These are phyloP conservation scores for Pterocles orientalis DNA, from an alignment of 2,113 vertebrate species.

Conservation along the genomic window DNA sequence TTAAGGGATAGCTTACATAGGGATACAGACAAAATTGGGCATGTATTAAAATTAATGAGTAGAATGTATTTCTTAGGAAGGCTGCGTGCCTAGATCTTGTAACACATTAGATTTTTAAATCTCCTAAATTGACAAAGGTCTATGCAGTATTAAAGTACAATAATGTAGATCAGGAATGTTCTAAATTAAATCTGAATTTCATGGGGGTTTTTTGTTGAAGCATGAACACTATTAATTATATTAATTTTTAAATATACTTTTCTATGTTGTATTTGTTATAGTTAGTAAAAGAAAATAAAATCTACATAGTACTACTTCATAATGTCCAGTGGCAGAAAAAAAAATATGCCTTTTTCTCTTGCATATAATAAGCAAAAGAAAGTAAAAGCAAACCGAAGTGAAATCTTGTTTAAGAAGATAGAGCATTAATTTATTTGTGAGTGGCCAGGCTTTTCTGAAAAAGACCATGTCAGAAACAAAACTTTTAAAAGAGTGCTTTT, in stretches of 20 bases:
- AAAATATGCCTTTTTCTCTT: not conserved
- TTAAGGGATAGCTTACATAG: not conserved
- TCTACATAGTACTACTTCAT: not conserved
- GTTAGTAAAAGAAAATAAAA: not conserved
- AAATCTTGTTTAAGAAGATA: not conserved
- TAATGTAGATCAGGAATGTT: not conserved
- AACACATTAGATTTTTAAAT: not conserved
- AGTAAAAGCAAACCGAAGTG: not conserved
- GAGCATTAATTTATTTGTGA: not conserved
- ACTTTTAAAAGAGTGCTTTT: not conserved
- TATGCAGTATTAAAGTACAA: not conserved
- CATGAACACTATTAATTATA: not conserved
- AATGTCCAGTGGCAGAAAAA: not conserved
- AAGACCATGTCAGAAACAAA: not conserved
- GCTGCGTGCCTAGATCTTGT: not conserved
- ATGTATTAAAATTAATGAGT: not conserved
- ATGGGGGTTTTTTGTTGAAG: not conserved
- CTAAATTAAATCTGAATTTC: not conserved
- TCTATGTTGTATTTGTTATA: not conserved
- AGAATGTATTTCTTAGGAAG: not conserved
- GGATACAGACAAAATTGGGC: not conserved
- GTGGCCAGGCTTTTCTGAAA: not conserved
- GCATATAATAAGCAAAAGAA: not conserved
- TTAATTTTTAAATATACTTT: not conserved
- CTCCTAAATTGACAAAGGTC: not conserved